Evolutionary conservation across 2,113 vertebrate species (phyloP).

Genomic region (Grammomys dolichurus): DNA sequence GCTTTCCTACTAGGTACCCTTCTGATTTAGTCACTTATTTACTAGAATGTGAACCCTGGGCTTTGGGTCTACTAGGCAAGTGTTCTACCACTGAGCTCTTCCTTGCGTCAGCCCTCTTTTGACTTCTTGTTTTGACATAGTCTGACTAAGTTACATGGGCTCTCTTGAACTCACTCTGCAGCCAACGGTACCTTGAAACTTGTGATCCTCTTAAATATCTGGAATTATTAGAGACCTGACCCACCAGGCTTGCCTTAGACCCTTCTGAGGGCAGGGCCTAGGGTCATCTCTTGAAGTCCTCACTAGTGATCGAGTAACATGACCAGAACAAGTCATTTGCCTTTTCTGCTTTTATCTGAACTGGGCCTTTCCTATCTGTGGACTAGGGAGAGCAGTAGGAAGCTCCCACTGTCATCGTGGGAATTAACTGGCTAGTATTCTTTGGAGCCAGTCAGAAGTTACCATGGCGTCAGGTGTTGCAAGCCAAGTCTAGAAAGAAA

Average conservation of each 20-base stretch:
- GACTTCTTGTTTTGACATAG: neutral
- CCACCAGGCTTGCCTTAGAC: neutral
- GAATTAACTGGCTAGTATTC: neutral
- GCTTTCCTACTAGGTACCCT: fast-evolving
- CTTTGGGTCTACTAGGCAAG: neutral
- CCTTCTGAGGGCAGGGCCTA: neutral
- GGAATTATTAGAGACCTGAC: neutral
- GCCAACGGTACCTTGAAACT: neutral
- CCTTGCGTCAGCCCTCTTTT: neutral
- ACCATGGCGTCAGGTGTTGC: neutral
- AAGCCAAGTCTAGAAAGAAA: neutral
- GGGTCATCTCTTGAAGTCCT: neutral
- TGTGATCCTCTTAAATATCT: neutral
- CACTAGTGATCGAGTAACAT: neutral
- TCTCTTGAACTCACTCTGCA: neutral
- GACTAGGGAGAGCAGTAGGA: neutral
- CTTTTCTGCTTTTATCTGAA: neutral
- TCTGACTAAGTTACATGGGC: neutral
- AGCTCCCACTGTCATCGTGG: fast-evolving
- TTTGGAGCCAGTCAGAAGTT: neutral
- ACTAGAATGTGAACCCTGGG: neutral
- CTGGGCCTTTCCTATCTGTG: neutral
- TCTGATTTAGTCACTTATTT: neutral
- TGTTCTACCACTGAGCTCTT: neutral
- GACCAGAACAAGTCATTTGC: neutral